Evolutionary conservation across 1,140 invertebrate genomes (phyloP).

Genomic region (Drosophila nikananu): DNA sequence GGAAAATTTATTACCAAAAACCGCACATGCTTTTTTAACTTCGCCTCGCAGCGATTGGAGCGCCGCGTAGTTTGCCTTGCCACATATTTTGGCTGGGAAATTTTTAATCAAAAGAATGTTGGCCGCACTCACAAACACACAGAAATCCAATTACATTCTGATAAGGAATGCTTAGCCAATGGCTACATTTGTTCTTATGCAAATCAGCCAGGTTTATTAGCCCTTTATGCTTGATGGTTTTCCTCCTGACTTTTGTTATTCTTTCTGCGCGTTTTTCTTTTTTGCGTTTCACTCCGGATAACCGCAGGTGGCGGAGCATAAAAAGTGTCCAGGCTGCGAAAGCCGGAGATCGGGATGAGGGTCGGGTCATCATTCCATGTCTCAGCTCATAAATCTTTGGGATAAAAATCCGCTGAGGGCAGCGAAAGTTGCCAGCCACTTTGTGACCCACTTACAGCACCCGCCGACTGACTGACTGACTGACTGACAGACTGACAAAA

Average conservation of each 20-base stretch:
- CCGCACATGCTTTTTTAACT: constrained; percentile 56
- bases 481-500: constrained; percentile 2
- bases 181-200: constrained; percentile 71
- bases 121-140: constrained; percentile 18
- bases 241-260: constrained; percentile 14
- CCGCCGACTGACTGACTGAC: constrained; percentile 13
- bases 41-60: constrained; percentile 30
- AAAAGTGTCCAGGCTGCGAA: constrained; percentile 73
- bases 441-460: constrained; percentile 36
- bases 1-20: constrained; percentile 69
- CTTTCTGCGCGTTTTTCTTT: constrained; percentile 17
- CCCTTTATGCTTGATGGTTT: constrained; percentile 52
- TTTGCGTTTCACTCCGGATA: constrained; percentile 10
- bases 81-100: constrained; percentile 37
- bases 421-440: constrained; percentile 47
- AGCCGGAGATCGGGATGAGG: constrained; percentile 39
- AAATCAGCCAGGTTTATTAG: constrained; percentile 78
- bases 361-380: constrained; percentile 77
- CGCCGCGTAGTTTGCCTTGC: constrained; percentile 16
- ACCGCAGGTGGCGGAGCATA: constrained; percentile 79
- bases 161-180: constrained; percentile 64
- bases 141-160: constrained; percentile 74
- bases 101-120: constrained; percentile 73
- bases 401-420: constrained; percentile 75
- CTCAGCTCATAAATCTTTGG: constrained; percentile 77